Base-by-base conservation (phyloP, 2,113 vertebrate genomes). In the Ornithorhynchus anatinus region DNA sequence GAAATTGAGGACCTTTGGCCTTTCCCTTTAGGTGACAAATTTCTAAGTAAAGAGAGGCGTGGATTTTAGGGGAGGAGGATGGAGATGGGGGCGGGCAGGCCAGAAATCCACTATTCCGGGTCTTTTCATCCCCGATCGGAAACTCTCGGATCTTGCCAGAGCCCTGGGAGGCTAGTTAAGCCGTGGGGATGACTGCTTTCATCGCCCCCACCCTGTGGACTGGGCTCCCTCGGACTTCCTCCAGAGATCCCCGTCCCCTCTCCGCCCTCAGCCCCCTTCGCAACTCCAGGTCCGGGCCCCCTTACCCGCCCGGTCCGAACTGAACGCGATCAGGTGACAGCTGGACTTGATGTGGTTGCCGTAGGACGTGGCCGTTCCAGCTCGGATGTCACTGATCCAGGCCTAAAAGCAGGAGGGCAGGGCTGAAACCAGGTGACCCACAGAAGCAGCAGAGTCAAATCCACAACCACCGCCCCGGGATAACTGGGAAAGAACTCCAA, bases 261-360 rank as follows among this genome's bases (percentile, higher is more conserved):
- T 15, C 37, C 31, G 20, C 8, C 39, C 25, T 1, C 8, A 63
- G 13, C 11, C 44, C 43, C 16, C 3, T 20, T 27, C 10, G 10
- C 23, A 7, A 8, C 7, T 22, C 31, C 10, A 0, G 40, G 6
- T 19, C 29, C 14, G 14, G n/a, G 32, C 10, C 38, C 43, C 45
- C 92, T 88, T 89, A 98, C 97, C 97, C 37, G 95, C 73, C 0
- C 88, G 89, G 50, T 96, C 95, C 0, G 93, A 85, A 19, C 66
- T 96, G 86, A 96, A 99, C 0, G 93, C 95, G 1, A 98, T 91
- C 66, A 95, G 89, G 68, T 52, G 83, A 82, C 94, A 86, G 87
- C 93, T 97, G 12, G 95, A 93, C 86, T 95, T 96, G 84, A 98
- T 96, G 0, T 94, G 94, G 88, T 88, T 96, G 35, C 96, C 95